Conservation (phyloP, 2,113 vertebrate species). For the Synodontis membranacea region DNA sequence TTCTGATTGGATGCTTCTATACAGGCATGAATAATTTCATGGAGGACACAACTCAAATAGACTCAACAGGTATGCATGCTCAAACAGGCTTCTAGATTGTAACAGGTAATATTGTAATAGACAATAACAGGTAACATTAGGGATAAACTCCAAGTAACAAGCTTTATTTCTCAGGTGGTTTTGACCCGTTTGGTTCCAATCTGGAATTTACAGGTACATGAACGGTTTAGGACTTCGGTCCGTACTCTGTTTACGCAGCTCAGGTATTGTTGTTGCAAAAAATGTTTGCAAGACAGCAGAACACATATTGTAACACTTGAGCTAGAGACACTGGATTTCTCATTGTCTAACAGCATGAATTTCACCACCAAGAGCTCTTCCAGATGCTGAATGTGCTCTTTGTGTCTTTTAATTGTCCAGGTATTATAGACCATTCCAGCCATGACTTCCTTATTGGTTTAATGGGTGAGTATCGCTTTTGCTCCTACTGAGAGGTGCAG, state of each 20-base stretch:
- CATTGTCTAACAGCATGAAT: not conserved
- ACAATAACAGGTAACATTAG: no score
- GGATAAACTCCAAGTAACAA: not conserved
- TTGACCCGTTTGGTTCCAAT: slow-evolving; percentile 55
- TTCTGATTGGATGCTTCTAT: slow-evolving; percentile 1
- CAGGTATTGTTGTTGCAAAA: not conserved
- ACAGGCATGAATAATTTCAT: slow-evolving; percentile 49
- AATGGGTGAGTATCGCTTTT: slow-evolving; percentile 59
- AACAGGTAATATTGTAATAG: not conserved
- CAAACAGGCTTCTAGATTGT: not conserved
- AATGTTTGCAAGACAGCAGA: not conserved
- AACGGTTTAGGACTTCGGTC: not conserved
- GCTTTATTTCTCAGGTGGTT: slow-evolving; percentile 52
- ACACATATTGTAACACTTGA: not conserved
- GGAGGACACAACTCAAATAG: slow-evolving; percentile 43
- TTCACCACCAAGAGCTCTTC: not conserved
- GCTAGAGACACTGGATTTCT: not conserved
- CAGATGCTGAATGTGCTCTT: not conserved
- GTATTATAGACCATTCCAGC: slow-evolving; percentile 54
- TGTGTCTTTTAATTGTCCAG: slow-evolving; percentile 47
- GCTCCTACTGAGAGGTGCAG: not conserved
- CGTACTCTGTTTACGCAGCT: not conserved
- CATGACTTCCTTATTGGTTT: slow-evolving; percentile 64
- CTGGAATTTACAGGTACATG: slow-evolving; percentile 58
- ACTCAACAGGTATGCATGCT: slow-evolving; percentile 45